Conservation (phyloP, 2,888 invertebrate species). For the Leptopilina syphax region DNA sequence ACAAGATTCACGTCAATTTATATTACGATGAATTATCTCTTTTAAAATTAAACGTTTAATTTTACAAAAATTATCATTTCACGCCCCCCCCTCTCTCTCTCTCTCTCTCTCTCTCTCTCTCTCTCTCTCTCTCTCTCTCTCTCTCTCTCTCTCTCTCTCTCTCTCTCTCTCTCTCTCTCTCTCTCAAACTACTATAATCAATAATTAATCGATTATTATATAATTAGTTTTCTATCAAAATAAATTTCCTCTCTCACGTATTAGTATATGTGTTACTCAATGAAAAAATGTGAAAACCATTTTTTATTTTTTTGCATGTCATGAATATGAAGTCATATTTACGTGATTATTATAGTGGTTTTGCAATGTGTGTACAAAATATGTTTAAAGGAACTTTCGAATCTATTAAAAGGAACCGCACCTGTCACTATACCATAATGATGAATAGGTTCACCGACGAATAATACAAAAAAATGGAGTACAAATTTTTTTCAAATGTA, state of each 20-base stretch:
- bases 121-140: no score
- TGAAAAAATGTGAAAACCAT: background rate
- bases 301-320: constrained; percentile 8
- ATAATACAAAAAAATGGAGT: no score
- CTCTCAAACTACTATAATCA: background rate
- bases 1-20: constrained; percentile 17
- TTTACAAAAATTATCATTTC: background rate
- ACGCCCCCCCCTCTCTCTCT: no score
- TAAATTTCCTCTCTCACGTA: background rate
- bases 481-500: no score
- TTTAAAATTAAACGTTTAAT: background rate
- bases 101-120: no score
- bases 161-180: background rate
- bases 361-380: constrained; percentile 31
- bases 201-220: background rate
- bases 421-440: background rate
- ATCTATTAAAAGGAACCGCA: constrained; percentile 33
- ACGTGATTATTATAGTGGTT: constrained; percentile 25
- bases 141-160: no score
- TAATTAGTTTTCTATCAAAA: background rate
- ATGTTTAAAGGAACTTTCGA: constrained; percentile 31
- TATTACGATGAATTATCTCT: background rate
- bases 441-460: constrained; percentile 23
- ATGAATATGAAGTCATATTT: constrained; percentile 22
- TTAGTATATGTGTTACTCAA: background rate